A percentile compares a stretch with the other conserved stretches of the same genome.
These are phyloP conservation scores for Lepidostoma basale DNA, from an alignment of 1,140 invertebrate genomes.

Conservation along the genomic window DNA sequence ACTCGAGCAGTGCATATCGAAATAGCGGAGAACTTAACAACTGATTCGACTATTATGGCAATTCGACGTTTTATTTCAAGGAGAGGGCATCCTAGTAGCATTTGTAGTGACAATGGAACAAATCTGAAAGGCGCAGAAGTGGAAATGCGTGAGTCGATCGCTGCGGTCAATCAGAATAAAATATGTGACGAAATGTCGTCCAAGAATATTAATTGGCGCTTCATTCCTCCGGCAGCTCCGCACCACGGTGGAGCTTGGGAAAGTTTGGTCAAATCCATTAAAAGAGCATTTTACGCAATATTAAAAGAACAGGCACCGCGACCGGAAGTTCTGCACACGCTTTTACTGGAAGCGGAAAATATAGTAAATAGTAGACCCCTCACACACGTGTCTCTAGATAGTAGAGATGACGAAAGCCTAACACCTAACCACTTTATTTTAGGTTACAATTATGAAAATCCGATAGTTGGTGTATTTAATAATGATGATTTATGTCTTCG, in stretches of 20 bases:
- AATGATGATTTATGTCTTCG: neutral
- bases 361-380: neutral
- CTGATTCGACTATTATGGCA: neutral
- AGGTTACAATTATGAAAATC: neutral
- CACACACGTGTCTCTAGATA: too few species aligned
- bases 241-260: neutral
- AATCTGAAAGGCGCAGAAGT: neutral
- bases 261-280: neutral
- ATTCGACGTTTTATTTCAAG: neutral
- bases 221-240: neutral
- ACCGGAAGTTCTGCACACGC: neutral
- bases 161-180: neutral
- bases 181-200: neutral
- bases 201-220: neutral
- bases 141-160: neutral
- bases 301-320: too few species aligned
- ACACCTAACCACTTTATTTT: neutral
- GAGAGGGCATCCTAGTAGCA: neutral
- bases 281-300: neutral
- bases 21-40: neutral
- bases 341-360: neutral
- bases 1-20: neutral
- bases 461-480: neutral
- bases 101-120: neutral
- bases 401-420: neutral